phyloP scores from a whole-genome alignment of 2,888 invertebrate genomes.

The Myopa testacea region DNA sequence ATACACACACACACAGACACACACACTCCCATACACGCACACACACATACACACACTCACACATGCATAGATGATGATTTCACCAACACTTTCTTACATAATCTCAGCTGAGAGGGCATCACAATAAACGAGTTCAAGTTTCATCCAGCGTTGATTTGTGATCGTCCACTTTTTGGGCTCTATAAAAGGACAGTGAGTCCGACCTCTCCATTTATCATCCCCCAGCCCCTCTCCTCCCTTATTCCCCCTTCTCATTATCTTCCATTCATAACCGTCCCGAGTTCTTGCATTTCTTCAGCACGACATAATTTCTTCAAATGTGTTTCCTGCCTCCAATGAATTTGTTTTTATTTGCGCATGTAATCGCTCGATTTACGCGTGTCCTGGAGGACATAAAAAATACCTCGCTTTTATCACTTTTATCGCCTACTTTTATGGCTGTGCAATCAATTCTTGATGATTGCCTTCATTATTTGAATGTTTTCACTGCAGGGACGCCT shows the following conservation, averaged over 20 bases:
- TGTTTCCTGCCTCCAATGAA: constrained; percentile 11
- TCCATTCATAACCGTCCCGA: not conserved
- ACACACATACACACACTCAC: not conserved
- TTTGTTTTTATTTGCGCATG: constrained; percentile 44
- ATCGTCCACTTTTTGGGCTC: not conserved
- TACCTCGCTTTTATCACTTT: constrained; percentile 61
- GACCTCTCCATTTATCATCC: not conserved
- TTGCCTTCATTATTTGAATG: constrained; percentile 40
- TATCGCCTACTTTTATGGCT: constrained; percentile 62
- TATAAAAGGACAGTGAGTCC: not conserved
- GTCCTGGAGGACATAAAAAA: constrained; percentile 56
- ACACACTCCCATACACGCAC: not conserved
- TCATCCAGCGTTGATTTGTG: constrained; percentile 16
- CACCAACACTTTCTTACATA: not conserved
- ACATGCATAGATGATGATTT: not conserved
- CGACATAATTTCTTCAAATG: constrained; percentile 25
- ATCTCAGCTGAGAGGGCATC: constrained; percentile 13
- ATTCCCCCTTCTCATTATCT: not conserved
- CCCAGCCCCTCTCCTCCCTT: not conserved
- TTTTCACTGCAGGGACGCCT: not conserved
- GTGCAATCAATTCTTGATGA: constrained; percentile 60
- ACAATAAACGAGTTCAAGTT: not conserved
- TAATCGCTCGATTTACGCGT: constrained; percentile 42
- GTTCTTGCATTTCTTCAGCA: constrained; percentile 17
- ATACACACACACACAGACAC: not conserved